Evolutionary conservation across 2,888 invertebrate species (phyloP).

Genomic region (Cinara cedri): DNA sequence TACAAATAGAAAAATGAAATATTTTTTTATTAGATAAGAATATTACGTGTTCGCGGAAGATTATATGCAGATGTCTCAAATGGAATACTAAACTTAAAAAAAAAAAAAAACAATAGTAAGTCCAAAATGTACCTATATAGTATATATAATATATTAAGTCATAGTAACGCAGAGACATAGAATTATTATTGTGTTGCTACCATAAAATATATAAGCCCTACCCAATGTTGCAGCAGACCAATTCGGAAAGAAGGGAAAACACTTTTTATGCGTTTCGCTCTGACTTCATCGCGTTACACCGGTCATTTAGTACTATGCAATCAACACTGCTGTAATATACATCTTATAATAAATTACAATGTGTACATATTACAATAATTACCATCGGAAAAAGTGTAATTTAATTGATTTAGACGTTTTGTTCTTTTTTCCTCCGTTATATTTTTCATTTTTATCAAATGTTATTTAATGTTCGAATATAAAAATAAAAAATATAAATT

Average conservation of each 20-base stretch:
- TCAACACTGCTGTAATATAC: conserved; percentile 27
- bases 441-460: neutral
- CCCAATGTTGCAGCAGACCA: neutral
- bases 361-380: neutral
- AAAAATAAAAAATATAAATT: neutral
- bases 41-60: neutral
- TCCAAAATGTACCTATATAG: no score
- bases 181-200: neutral
- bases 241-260: conserved; percentile 43
- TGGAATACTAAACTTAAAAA: neutral
- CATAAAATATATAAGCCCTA: conserved; percentile 12
- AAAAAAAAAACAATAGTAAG: neutral
- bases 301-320: conserved; percentile 44
- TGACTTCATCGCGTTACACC: neutral
- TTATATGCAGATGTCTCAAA: conserved; percentile 1
- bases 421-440: neutral
- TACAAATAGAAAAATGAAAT: no score
- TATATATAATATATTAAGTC: neutral
- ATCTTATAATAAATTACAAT: conserved; percentile 13
- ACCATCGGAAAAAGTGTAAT: neutral
- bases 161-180: neutral
- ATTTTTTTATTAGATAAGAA: neutral
- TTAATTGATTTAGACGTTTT: neutral
- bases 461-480: conserved; percentile 5
- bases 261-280: conserved; percentile 5